phyloP scores from a whole-genome alignment of 2,888 invertebrate genomes.

The Auanema freiburgensis region DNA sequence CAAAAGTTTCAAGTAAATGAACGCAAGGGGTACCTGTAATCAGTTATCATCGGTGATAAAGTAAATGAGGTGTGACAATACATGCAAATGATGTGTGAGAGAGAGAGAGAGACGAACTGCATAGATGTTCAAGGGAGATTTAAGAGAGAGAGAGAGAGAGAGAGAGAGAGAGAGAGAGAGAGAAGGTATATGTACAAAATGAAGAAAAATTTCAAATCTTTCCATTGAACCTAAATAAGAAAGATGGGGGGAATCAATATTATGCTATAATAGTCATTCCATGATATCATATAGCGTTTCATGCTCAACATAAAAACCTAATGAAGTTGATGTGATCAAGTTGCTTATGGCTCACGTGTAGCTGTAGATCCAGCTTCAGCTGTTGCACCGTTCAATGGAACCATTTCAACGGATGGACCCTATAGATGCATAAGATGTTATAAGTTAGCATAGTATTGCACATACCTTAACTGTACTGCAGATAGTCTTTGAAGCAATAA shows the following conservation, averaged over 20 bases:
- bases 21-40: too few species aligned
- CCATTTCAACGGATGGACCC: slow-evolving; percentile 10
- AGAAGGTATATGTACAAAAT: too few species aligned
- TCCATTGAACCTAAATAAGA: neutral
- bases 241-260: neutral
- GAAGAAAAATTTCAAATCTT: neutral
- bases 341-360: neutral
- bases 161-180: too few species aligned
- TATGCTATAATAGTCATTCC: neutral
- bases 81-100: too few species aligned
- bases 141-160: too few species aligned
- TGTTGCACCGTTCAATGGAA: slow-evolving; percentile 6
- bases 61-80: too few species aligned
- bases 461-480: slow-evolving; percentile 36
- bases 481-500: slow-evolving; percentile 40
- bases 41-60: too few species aligned
- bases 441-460: neutral
- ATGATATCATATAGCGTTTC: neutral
- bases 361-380: neutral
- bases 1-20: too few species aligned
- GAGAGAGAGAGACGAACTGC: too few species aligned
- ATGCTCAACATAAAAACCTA: too few species aligned
- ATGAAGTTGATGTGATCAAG: neutral
- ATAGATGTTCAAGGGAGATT: too few species aligned
- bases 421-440: slow-evolving; percentile 9